Evolutionary conservation across 2,113 vertebrate species (phyloP).

Genomic region (Dasyprocta punctata): DNA sequence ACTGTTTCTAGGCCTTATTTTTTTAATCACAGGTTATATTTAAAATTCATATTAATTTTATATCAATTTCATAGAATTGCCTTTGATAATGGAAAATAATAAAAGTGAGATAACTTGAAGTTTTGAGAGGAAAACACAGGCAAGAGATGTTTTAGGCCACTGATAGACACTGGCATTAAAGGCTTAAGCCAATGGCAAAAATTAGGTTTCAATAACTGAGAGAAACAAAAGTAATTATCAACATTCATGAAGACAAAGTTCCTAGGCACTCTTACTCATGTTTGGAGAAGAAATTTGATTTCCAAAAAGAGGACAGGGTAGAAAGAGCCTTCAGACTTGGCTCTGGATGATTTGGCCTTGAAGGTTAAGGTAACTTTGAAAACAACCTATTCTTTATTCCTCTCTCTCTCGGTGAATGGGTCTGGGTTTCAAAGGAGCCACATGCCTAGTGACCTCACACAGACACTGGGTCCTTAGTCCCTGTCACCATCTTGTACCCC

Average conservation of each 20-base stretch:
- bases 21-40: neutral
- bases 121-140: neutral
- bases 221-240: constrained; percentile 28
- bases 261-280: neutral
- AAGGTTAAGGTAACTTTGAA: neutral
- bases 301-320: neutral
- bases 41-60: neutral
- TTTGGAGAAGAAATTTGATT: neutral
- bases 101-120: neutral
- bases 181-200: neutral
- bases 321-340: neutral
- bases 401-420: neutral
- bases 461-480: neutral
- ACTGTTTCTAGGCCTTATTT: neutral
- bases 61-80: neutral
- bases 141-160: neutral
- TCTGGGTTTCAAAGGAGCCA: neutral
- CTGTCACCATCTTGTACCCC: neutral
- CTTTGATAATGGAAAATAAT: neutral
- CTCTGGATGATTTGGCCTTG: neutral
- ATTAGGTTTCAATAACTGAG: neutral
- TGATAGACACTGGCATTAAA: neutral
- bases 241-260: neutral
- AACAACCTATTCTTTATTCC: neutral
- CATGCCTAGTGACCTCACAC: neutral